Base-by-base conservation (phyloP, 92 coral and sea anemone genomes). In the Porites evermanni region DNA sequence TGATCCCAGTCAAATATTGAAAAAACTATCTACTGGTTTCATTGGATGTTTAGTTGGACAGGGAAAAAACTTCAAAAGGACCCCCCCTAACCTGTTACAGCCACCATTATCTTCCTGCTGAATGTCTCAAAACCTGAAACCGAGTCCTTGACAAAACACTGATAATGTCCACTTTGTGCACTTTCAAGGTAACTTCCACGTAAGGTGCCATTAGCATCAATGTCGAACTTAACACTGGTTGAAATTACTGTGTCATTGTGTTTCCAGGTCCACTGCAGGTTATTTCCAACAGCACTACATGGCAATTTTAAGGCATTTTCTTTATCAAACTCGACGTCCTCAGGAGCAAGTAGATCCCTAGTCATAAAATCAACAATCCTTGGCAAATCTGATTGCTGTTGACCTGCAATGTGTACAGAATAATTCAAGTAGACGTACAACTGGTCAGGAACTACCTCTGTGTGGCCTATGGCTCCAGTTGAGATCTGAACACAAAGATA, bases 101-200 rank as follows among this genome's bases (percentile, higher is more conserved):
- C 73, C 3, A 92, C 85, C n/a, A 75, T 87, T n/a, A 92, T 14
- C 84, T 92, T 89, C 61, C 95, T 84, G 29, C 93, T 89, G 71
- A 92, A 92, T 0, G 90, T 89, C 53, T 20, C 24, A 23, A 82
- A 77, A 0, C 14, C 19, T 29, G 76, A 23, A 0, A 10, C 54
- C 3, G 67, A 4, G 79, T 92, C 90, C 16, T 58, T 64, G 2
- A 32, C 38, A 32, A 32, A 32, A 32, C 38, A 32, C 3, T 32
- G 38, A 32, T 32, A 32, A 32, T 1, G 38, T 32, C 38, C 38
- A 32, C 38, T 32, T 0, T 32, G 38, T 32, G 38, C 38, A 32
- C 38, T 32, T 32, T 32, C 38, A 32, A 32, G 38, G 38, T 1
- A 2, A 32, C 38, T 32, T 32, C 38, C 38, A 32, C 89, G 95